These are phyloP conservation scores for Stenchaetothrips biformis DNA, from an alignment of 2,888 invertebrate species.

Conservation along the genomic window DNA sequence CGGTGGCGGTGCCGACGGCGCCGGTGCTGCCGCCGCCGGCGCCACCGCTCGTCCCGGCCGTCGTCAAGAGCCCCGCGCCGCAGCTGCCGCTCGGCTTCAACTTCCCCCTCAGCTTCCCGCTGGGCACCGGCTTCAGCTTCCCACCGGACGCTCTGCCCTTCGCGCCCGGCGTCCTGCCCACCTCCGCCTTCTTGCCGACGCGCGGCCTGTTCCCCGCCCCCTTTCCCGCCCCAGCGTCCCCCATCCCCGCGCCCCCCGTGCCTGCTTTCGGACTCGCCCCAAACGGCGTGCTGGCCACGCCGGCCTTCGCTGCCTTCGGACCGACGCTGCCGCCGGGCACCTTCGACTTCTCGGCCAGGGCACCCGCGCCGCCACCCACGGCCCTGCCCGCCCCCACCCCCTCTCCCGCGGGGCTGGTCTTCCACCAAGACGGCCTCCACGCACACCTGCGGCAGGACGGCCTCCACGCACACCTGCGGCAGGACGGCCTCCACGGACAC, in stretches of 20 bases:
- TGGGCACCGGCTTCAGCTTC: neutral
- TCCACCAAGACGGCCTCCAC: neutral
- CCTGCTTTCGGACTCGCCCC: neutral
- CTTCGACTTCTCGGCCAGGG: neutral
- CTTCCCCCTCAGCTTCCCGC: neutral
- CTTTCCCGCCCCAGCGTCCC: neutral
- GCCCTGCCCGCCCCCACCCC: neutral
- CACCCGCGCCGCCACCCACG: neutral
- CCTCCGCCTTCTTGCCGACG: neutral
- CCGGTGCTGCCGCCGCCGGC: neutral
- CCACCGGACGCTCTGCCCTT: constrained; percentile 8
- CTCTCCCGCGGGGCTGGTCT: neutral
- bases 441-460: neutral
- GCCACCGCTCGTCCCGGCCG: neutral
- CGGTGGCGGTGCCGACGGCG: neutral
- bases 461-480: neutral
- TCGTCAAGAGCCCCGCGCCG: neutral
- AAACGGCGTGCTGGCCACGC: neutral
- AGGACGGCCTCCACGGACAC: neutral
- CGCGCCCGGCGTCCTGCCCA: neutral
- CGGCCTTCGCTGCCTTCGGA: neutral
- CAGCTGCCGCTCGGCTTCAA: neutral
- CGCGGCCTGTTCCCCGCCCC: neutral
- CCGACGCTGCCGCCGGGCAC: neutral
- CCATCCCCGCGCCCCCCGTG: neutral